Evolutionary conservation across 2,797 vertebrate species (phyloP), one percentile per base, ranked within the genome.

Genomic region (Vespertilio murinus): DNA sequence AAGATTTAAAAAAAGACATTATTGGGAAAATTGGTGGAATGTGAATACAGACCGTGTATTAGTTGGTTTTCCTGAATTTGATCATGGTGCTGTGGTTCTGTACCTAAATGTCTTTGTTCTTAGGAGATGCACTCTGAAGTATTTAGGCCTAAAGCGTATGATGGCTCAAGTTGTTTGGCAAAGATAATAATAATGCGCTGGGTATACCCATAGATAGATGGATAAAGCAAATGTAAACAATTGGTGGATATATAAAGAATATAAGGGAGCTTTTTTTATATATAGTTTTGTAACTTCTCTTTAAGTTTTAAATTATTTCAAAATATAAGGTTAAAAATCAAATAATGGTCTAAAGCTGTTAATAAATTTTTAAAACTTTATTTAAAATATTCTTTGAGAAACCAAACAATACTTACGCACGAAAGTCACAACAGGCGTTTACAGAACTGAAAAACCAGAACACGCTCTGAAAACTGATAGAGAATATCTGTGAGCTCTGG

Each of bases 311-410:
- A 79, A 42, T 83, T 70, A 45, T 69, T 92, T 90, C 42, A 6
- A 88, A 94, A 88, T 59, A 84, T 70, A 33, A 83, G 67, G 54
- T 92, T 79, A 88, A 88, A 88, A 71, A 71, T 83, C 12, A 84
- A 80, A 67, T 83, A 85, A 47, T 17, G 47, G 75, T 38, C n/a
- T 84, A 65, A 77, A 93, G 73, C 4, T 78, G 30, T 75, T 47
- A 47, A 13, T 42, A 25, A 59, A 28, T 7, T 54, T 59, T 73
- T 13, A 84, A 75, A 61, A 25, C 35, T 49, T 90, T 74, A 56
- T 42, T 61, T 64, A 64, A 64, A 64, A 64, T 64, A 16, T 3
- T 33, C 16, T 74, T 59, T 23, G 69, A 83, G 75, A 84, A 65
- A 67, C 28, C 45, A 73, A 88, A 16, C 38, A 49, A 71, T 22